Percentiles rank a stretch among this genome's conserved stretches.
phyloP scores from a whole-genome alignment of 2,113 vertebrate genomes.

The Oreocharis arfaki region DNA sequence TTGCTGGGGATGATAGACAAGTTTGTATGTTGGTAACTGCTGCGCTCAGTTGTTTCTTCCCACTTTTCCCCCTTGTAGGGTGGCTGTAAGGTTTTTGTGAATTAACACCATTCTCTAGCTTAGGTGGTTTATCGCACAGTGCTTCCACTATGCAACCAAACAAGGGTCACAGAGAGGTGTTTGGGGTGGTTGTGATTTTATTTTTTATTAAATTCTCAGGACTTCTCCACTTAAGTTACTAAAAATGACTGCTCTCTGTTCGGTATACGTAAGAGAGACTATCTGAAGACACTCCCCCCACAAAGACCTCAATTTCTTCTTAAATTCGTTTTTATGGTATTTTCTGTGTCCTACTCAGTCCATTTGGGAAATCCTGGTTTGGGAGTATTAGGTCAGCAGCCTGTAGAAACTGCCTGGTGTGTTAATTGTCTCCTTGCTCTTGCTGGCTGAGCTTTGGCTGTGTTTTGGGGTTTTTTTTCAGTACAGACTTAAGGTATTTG shows the following conservation, averaged over 20 bases:
- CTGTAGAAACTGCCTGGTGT: background rate
- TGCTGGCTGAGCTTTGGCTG: background rate
- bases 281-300: background rate
- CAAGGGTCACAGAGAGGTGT: background rate
- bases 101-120: background rate
- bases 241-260: background rate
- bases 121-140: background rate
- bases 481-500: background rate
- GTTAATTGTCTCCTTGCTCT: background rate
- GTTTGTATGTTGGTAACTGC: background rate
- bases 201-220: background rate
- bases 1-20: background rate
- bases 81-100: background rate
- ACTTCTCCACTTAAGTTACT: background rate
- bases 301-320: background rate
- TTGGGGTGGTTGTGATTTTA: background rate
- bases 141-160: background rate
- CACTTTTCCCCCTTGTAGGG: too few species aligned
- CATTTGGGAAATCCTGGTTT: background rate
- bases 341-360: background rate
- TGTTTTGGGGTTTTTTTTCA: background rate
- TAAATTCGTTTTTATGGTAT: background rate
- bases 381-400: background rate
- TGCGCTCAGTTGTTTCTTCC: background rate
- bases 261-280: background rate